Evolutionary conservation across 2,888 invertebrate genomes (phyloP), one percentile per base, ranked within the genome.

Genomic region (Trissolcus brochymenae): DNA sequence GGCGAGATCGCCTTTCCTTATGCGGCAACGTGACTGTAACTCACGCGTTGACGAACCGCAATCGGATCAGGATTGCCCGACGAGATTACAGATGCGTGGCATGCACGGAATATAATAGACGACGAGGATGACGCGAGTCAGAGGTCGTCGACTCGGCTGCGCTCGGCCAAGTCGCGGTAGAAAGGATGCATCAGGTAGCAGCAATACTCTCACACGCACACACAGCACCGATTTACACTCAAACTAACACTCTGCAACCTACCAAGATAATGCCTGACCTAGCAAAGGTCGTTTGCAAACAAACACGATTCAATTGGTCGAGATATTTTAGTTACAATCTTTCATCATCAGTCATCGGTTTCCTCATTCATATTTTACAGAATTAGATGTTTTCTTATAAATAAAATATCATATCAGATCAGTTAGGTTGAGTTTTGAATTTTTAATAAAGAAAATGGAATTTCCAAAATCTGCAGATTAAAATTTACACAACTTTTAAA

Each of bases 161-260:
- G 41, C 68, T 74, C 74, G 67, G 67, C 62, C 35, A 51, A 51
- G 83, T 84, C 64, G 80, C 62, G 80, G 82, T 81, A 83, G 83
- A 78, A 81, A 83, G 81, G 82, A 79, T 67, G 82, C 80, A 35
- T 35, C 35, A 78, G 82, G 84, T 84, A 83, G 85, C 84, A 85
- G 82, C 35, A 6, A 46, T 46, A 11, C 46, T 35, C 35, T 35
- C 35, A 35, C 35, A 35, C 46, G 46, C 14, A 7, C 16, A 16
- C n/a, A 6, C 46, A 14, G 16, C 46, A 6, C 46, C 46, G 46
- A 46, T 46, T 16, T 43, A 54, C 72, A 54, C 59, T 46, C 51
- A 9, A 25, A 67, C 56, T 50, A 29, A 43, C n/a, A 56, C 29
- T 16, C 19, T 17, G 21, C 9, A 13, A 50, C 65, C 53, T 35